phyloP scores from a whole-genome alignment of 2,797 vertebrate species.

The Melanotaenia boesemani region DNA sequence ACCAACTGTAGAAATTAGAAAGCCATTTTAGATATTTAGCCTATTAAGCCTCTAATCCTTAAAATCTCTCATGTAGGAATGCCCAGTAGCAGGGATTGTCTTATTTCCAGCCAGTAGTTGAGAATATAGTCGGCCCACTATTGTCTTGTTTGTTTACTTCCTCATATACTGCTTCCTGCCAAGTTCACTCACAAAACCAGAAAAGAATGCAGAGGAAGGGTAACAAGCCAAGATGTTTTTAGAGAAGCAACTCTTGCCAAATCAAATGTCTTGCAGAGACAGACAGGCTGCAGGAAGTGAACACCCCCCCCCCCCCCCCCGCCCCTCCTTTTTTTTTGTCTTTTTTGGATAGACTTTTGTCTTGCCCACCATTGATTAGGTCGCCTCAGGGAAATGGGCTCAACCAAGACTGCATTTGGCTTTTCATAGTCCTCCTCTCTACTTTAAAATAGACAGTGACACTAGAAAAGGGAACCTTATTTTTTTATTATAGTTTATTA shows the following conservation, averaged over 20 bases:
- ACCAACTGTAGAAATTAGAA: constrained; percentile 62
- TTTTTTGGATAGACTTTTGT: constrained; percentile 67
- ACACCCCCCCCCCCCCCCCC: too few species aligned
- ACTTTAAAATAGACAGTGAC: constrained; percentile 34
- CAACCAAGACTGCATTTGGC: constrained; percentile 39
- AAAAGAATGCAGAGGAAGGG: constrained; percentile 48
- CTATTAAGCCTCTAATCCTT: constrained; percentile 63
- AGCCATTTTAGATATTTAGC: constrained; percentile 72
- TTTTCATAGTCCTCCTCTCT: constrained; percentile 55
- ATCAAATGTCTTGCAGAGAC: constrained; percentile 46
- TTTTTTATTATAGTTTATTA: background rate
- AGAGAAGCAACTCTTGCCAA: constrained; percentile 58
- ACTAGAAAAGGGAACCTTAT: background rate
- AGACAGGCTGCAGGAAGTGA: constrained; percentile 61
- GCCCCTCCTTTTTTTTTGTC: constrained; percentile 45
- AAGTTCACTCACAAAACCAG: constrained; percentile 24
- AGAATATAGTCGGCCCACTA: constrained; percentile 8
- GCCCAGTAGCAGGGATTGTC: constrained; percentile 50
- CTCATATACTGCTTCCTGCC: constrained; percentile 34
- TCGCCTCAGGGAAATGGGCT: constrained; percentile 65
- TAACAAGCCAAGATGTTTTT: constrained; percentile 43
- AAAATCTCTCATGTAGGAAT: constrained; percentile 54
- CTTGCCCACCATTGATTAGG: constrained; percentile 74
- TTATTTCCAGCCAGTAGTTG: constrained; percentile 38
- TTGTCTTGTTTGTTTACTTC: constrained; percentile 41